Percentiles rank a stretch among this genome's conserved stretches.
These are phyloP conservation scores for Ranitomeya variabilis DNA, from an alignment of 2,113 vertebrate genomes.

Conservation along the genomic window DNA sequence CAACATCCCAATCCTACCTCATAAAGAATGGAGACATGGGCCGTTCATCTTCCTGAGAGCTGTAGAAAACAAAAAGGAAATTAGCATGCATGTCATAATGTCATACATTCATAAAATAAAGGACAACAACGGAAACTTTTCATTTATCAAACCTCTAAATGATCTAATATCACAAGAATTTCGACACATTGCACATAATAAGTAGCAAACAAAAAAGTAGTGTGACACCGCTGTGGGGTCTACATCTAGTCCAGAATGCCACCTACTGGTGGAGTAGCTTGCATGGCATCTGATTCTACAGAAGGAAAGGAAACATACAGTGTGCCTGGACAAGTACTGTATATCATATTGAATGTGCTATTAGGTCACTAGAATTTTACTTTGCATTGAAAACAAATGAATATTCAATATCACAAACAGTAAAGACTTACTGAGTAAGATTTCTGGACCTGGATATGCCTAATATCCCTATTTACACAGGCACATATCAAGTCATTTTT, in stretches of 20 bases:
- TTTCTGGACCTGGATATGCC: background rate
- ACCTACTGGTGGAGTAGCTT: constrained; percentile 8
- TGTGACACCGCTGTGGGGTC: background rate
- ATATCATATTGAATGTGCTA: background rate
- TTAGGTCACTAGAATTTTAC: background rate
- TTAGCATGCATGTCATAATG: background rate
- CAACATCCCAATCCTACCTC: constrained; percentile 75
- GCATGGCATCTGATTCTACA: background rate
- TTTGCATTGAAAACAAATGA: background rate
- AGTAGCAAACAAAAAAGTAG: background rate
- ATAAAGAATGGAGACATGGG: constrained; percentile 91
- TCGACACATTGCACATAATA: background rate
- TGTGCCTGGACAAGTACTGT: background rate
- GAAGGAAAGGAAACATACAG: background rate
- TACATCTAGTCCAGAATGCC: background rate
- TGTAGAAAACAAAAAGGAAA: constrained; percentile 69
- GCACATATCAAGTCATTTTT: background rate
- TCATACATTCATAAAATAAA: background rate
- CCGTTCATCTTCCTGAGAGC: constrained; percentile 85
- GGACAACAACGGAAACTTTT: background rate
- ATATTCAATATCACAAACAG: background rate
- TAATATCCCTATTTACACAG: background rate
- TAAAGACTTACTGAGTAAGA: background rate
- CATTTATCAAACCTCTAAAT: background rate
- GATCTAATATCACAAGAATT: background rate